Evolutionary conservation across 2,797 vertebrate genomes (phyloP), one percentile per base, ranked within the genome.

Genomic region (Enteromius trimaculatus): DNA sequence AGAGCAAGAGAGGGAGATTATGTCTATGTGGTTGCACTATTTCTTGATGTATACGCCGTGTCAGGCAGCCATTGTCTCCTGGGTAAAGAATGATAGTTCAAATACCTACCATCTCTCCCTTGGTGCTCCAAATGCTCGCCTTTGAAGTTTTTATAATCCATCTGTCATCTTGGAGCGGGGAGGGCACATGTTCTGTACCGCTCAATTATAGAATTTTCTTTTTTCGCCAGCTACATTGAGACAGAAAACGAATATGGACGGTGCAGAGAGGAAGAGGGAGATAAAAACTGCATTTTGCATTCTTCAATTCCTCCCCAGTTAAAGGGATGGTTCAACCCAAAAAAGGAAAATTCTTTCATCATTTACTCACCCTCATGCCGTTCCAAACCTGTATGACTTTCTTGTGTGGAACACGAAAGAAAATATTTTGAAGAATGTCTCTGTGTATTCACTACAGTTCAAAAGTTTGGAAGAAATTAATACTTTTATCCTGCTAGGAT

Each of bases 121-220:
- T 95, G 97, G 96, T 96, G 96, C 96, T 96, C 95, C 96, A 95
- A 96, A 96, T 95, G 96, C 96, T 96, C 92, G 91, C 93, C 97
- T 98, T 98, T 99, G 97, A 99, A 98, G 97, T 98, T 98, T 97
- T 97, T 97, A 98, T 99, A 97, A 98, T 97, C 98, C 97, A 98
- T 99, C 98, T 99, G 97, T 98, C 97, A 97, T 98, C 97, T 97
- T 95, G 94, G 93, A 96, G 97, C 95, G 95, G 95, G 96, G 96
- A 98, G 97, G 97, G 96, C 96, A 96, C 97, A 96, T 96, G 96
- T 96, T 97, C 96, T 95, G 95, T 96, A 97, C 97, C 93, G 96
- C 97, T 97, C 97, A 97, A 97, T 97, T 98, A 98, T 96, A 95
- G 94, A 96, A 96, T 95, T 96, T 95, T 96, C 95, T 95, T 96